Base-by-base conservation (phyloP, 1,140 invertebrate genomes). In the Trichonephila clavata region DNA sequence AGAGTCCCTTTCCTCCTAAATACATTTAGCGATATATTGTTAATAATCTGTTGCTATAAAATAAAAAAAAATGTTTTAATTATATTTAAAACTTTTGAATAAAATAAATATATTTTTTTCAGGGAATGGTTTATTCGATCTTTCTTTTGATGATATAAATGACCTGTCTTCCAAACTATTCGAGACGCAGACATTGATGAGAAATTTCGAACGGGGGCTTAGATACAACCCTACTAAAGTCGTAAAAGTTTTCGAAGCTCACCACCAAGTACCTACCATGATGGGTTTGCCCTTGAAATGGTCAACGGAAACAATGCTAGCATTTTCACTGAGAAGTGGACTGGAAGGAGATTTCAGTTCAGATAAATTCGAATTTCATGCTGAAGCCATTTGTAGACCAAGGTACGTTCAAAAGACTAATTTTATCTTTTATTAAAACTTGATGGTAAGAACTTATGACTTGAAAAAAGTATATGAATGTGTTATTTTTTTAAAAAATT, bases 201-300 rank as follows among this genome's bases (percentile, higher is more conserved):
- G 20, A 21, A 8, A 21, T 21, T 63, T 63, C 6, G 61, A 63
- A 21, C 5, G n/a, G n/a, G 61, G 61, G 18, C 43, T 90, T 1
- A 21, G 8, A 6, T 63, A 63, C 1, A 63, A 63, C 61, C 68
- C 63, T 18, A 77, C 32, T 4, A 59, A 86, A 39, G 39, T 94
- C 5, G 14, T 93, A n/a, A 57, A 90, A 21, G 18, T 94, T 10
- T 65, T 94, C 13, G 94, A 94, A 86, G 93, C 77, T 80, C 83
- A 89, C 43, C 80, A 92, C 50, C 90, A 92, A 92, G 61, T 94
- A 21, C 94, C 94, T 5, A 94, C 93, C 3, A 59, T 92, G 24
- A 87, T 92, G 83, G 94, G 94, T 24, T 21, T 94, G 21, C 93
- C 93, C 6, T 71, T 94, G n/a, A 93, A 93, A n/a, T 94, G 93